These are phyloP conservation scores for Parazoanthus swiftii DNA, from an alignment of 92 coral and sea anemone species.

Conservation along the genomic window DNA sequence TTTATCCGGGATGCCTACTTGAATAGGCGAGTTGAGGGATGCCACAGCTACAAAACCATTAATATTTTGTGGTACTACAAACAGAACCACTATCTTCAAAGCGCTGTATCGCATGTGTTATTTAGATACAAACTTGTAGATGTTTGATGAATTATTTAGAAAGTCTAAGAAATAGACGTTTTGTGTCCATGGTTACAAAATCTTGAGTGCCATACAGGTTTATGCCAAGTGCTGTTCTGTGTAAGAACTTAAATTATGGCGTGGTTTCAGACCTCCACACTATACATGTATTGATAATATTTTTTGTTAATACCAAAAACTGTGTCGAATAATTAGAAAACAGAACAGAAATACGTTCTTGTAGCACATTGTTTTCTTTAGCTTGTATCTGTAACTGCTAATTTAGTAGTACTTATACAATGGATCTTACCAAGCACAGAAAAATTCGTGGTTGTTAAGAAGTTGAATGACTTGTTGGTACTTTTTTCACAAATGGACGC, in stretches of 20 bases:
- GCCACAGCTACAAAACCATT: not conserved
- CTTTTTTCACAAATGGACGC: conserved; percentile 3
- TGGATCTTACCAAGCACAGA: not conserved
- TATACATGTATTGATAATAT: too few relatives aligned
- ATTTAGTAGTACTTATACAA: not conserved
- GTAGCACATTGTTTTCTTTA: not conserved
- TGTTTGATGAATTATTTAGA: too few relatives aligned
- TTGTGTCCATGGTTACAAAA: too few relatives aligned
- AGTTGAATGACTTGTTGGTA: not conserved
- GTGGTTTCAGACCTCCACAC: not conserved
- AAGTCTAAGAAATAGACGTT: too few relatives aligned
- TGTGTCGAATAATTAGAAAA: not conserved
- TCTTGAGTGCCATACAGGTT: too few relatives aligned
- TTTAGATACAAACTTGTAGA: too few relatives aligned
- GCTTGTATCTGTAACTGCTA: not conserved
- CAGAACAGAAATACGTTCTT: not conserved
- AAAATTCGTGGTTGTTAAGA: too few relatives aligned
- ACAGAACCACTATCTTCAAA: not conserved
- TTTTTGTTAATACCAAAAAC: not conserved
- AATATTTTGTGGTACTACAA: not conserved
- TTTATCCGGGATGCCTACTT: not conserved
- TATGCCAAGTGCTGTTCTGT: not conserved
- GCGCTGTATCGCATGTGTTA: too few relatives aligned
- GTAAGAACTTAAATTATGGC: not conserved
- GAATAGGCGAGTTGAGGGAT: not conserved